These are phyloP conservation scores for Sebastiscus albofasciatus DNA, from an alignment of 2,797 vertebrate genomes.

Conservation along the genomic window DNA sequence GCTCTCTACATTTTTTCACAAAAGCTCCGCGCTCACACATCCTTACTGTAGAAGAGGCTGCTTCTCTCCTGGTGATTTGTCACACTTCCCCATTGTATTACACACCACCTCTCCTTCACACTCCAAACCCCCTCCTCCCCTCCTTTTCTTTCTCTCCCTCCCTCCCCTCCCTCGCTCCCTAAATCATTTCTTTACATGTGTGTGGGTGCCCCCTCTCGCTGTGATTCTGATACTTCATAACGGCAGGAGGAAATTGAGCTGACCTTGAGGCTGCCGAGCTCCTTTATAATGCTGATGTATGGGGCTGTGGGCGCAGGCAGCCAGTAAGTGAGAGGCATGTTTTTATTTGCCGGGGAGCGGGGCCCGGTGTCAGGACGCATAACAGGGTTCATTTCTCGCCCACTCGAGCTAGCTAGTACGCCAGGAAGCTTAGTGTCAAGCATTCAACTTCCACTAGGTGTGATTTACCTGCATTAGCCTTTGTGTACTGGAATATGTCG, in stretches of 20 bases:
- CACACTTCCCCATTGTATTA: constrained; percentile 76
- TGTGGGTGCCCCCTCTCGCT: constrained; percentile 76
- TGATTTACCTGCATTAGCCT: constrained; percentile 75
- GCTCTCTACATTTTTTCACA: constrained; percentile 57
- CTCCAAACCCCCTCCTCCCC: constrained; percentile 32
- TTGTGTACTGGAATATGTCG: constrained; percentile 51
- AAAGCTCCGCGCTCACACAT: constrained; percentile 54
- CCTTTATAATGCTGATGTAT: constrained; percentile 86
- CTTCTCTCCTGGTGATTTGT: constrained; percentile 72
- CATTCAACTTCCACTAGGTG: constrained; percentile 58
- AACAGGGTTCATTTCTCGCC: constrained; percentile 84
- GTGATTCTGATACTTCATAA: constrained; percentile 84
- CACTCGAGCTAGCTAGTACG: constrained; percentile 66
- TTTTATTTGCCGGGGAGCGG: constrained; percentile 85
- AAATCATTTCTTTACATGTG: constrained; percentile 80
- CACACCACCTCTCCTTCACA: constrained; percentile 70
- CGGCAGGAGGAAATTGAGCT: constrained; percentile 84
- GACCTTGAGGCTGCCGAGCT: constrained; percentile 83
- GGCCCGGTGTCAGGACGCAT: constrained; percentile 83
- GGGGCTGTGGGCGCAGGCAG: constrained; percentile 73
- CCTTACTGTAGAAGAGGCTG: constrained; percentile 58
- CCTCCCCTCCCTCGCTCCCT: constrained; percentile 44
- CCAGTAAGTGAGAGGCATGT: constrained; percentile 87
- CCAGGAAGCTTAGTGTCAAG: constrained; percentile 77
- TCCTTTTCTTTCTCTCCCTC: constrained; percentile 4